Base-by-base conservation (phyloP, 2,797 vertebrate species). In the Aeoliscus strigatus region DNA sequence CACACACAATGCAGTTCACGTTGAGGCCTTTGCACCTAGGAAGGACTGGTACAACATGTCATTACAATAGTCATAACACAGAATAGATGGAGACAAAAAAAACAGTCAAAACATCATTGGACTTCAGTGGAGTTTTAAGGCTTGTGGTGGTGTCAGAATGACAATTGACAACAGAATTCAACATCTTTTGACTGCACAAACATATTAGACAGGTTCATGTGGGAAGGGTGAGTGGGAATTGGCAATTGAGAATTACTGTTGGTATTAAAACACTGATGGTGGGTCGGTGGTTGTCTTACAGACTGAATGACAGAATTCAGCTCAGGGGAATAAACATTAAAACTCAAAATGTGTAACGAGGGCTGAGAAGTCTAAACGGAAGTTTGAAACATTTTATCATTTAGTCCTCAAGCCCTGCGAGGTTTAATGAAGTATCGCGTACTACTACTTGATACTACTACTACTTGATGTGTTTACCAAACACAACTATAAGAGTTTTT, bases 231-330 rank as follows among this genome's bases (percentile, higher is more conserved):
- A 55, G 69, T 61, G 59, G 60, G 60, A 73, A 75, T 86, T 85
- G 79, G 83, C 76, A 85, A 70, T 3, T 63, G 46, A 41, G 71
- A 60, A 67, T 71, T 74, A 75, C 51, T 82, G 75, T 35, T 64
- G 55, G 60, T 65, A 51, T 55, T 44, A 48, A 41, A 64, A 66
- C 53, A 61, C 17, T 35, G 45, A 56, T 56, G 50, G 36, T 60
- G 66, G 81, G 68, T 75, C 77, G 57, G 77, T 76, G 60, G 65
- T 72, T 66, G 44, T 52, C 28, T 60, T 37, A 70, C 54, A 67
- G 51, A 69, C 39, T 60, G 48, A 72, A 80, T 59, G 44, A 75
- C 51, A 75, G 42, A 69, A 44, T 65, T 56, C 66, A 80, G 73
- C 65, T 61, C 57, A 18, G 32, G 36, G 45, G 60, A 60, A 73